Evolutionary conservation across 2,113 vertebrate genomes (phyloP).

Genomic region (Podarcis muralis): DNA sequence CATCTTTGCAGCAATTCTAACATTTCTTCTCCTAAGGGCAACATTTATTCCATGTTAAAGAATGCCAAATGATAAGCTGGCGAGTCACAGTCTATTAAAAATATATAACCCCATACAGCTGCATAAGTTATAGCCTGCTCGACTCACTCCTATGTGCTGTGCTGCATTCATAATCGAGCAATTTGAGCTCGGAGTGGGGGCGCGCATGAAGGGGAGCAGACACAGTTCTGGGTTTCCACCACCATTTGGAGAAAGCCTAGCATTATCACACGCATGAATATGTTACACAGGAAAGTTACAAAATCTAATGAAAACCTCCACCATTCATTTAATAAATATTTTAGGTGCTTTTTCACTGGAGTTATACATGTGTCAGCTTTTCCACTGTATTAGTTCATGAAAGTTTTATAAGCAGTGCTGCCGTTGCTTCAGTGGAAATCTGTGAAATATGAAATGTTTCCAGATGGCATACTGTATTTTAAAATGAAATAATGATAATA

Average conservation of each 20-base stretch:
- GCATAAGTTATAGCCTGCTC: neutral
- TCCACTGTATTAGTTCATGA: constrained; percentile 52
- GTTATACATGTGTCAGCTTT: constrained; percentile 58
- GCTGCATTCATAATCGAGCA: constrained; percentile 34
- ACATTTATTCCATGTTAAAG: constrained; percentile 25
- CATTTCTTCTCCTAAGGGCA: neutral
- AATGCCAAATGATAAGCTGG: constrained; percentile 23
- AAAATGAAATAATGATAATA: constrained; percentile 48
- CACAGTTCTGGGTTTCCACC: constrained; percentile 36
- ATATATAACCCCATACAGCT: neutral
- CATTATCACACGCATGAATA: neutral
- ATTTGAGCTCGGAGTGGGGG: neutral
- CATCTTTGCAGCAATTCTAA: neutral
- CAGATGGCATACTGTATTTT: constrained; percentile 45
- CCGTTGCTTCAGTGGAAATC: constrained; percentile 56
- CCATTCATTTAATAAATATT: constrained; percentile 63
- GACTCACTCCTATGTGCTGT: constrained; percentile 7
- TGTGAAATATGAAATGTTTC: constrained; percentile 57
- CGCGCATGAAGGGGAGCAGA: no score
- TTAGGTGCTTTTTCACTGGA: constrained; percentile 55
- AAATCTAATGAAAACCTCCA: constrained; percentile 47
- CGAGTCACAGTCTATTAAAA: neutral
- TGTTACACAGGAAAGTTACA: constrained; percentile 26
- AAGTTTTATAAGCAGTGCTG: constrained; percentile 68
- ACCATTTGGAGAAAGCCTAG: constrained; percentile 31